A percentile compares a stretch with the other conserved stretches of the same genome.
Conservation (phyloP, 1,140 invertebrate genomes). For the Nebria ingens region DNA sequence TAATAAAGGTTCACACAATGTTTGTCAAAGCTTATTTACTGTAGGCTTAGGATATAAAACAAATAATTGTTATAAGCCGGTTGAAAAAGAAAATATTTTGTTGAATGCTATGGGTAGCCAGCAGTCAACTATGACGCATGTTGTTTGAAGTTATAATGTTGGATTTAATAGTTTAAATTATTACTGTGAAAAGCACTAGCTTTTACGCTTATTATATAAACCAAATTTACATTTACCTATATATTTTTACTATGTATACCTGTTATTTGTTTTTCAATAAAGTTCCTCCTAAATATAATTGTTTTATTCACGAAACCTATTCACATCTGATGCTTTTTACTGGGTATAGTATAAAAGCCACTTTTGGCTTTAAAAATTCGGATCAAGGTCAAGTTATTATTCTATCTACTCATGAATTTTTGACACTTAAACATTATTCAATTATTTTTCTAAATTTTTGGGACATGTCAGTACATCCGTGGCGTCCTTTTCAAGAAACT, state of each 20-base stretch:
- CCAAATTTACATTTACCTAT: not conserved
- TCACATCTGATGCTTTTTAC: no score
- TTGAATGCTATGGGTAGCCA: not conserved
- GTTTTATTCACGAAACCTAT: no score
- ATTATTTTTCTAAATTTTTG: no score
- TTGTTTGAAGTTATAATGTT: conserved; percentile 1
- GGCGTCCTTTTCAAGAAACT: no score
- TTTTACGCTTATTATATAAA: not conserved
- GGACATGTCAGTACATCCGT: no score
- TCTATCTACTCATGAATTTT: no score
- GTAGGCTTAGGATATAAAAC: not conserved
- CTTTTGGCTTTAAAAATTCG: no score
- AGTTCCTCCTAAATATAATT: not conserved
- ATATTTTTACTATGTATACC: conserved; percentile 3
- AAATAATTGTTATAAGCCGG: not conserved
- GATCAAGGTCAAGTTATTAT: no score
- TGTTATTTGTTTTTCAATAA: not conserved
- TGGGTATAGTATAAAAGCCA: no score
- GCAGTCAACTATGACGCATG: not conserved
- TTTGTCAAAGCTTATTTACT: not conserved
- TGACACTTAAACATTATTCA: no score
- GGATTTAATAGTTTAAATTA: not conserved
- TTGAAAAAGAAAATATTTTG: not conserved
- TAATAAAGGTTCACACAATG: conserved; percentile 1
- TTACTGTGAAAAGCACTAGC: not conserved